Evolutionary conservation across 1,140 invertebrate genomes (phyloP).

Genomic region (Ceratitis capitata): DNA sequence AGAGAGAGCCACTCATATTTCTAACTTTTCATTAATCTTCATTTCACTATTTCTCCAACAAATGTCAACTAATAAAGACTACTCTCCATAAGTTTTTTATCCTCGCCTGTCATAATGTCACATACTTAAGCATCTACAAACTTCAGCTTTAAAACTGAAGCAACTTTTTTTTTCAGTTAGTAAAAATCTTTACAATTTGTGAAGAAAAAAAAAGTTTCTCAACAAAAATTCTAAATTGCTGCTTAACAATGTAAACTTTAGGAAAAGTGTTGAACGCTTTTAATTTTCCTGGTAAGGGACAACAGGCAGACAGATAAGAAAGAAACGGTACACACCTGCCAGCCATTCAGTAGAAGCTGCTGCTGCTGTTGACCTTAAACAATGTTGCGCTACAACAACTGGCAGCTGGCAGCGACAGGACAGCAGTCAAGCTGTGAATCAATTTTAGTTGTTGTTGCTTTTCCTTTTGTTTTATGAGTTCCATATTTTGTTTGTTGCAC

Average conservation of each 20-base stretch:
- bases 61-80: not conserved
- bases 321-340: not conserved
- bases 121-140: too few relatives aligned
- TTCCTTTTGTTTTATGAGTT: not conserved
- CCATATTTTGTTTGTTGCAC: not conserved
- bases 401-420: too few relatives aligned
- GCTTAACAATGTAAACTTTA: slow-evolving; percentile 25
- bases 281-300: not conserved
- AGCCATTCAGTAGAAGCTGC: not conserved
- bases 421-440: not conserved
- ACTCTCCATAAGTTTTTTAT: too few relatives aligned
- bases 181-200: not conserved
- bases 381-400: not conserved
- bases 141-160: too few relatives aligned
- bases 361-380: not conserved
- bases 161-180: too few relatives aligned
- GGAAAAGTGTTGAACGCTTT: slow-evolving; percentile 30
- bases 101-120: too few relatives aligned
- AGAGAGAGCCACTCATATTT: too few relatives aligned
- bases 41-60: not conserved
- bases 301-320: slow-evolving; percentile 14
- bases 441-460: not conserved
- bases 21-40: not conserved
- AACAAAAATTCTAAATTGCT: slow-evolving; percentile 8
- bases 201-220: not conserved